Evolutionary conservation across 2,113 vertebrate genomes (phyloP).

Genomic region (Falco punctatus): DNA sequence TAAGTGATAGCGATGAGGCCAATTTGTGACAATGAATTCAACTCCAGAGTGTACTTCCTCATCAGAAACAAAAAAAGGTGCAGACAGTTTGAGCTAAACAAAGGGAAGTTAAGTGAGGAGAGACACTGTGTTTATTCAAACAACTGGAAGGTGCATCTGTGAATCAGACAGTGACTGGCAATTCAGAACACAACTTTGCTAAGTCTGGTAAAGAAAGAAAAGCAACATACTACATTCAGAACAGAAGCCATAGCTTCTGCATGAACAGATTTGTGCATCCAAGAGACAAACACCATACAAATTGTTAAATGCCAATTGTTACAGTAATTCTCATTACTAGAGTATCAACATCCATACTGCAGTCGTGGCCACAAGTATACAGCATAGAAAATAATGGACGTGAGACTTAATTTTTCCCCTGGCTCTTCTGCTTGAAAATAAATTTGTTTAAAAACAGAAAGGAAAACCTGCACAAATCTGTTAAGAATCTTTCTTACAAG

Average conservation of each 20-base stretch:
- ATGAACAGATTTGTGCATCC: slow-evolving; percentile 54
- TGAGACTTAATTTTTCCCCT: neutral
- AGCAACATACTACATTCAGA: slow-evolving; percentile 46
- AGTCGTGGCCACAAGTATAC: neutral
- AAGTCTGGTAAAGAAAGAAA: slow-evolving; percentile 32
- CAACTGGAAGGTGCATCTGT: slow-evolving; percentile 48
- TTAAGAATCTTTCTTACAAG: slow-evolving; percentile 44
- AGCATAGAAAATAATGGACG: neutral
- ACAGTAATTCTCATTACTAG: neutral
- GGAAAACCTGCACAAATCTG: slow-evolving; percentile 49
- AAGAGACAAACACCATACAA: slow-evolving; percentile 2
- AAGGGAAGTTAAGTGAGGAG: slow-evolving; percentile 13
- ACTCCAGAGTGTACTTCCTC: slow-evolving; percentile 15
- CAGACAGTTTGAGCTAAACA: slow-evolving; percentile 23
- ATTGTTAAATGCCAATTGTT: slow-evolving; percentile 40
- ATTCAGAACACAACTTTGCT: slow-evolving; percentile 43
- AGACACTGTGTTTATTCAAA: slow-evolving; percentile 40
- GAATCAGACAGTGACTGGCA: slow-evolving; percentile 59
- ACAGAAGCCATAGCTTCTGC: slow-evolving; percentile 38
- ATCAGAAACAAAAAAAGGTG: slow-evolving; percentile 30
- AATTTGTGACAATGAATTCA: slow-evolving; percentile 25
- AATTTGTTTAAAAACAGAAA: neutral
- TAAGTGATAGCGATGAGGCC: slow-evolving; percentile 36
- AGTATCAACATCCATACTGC: slow-evolving; percentile 16
- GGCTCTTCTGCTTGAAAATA: slow-evolving; percentile 1